Evolutionary conservation across 2,113 vertebrate genomes (phyloP).

Genomic region (Eonycteris spelaea): DNA sequence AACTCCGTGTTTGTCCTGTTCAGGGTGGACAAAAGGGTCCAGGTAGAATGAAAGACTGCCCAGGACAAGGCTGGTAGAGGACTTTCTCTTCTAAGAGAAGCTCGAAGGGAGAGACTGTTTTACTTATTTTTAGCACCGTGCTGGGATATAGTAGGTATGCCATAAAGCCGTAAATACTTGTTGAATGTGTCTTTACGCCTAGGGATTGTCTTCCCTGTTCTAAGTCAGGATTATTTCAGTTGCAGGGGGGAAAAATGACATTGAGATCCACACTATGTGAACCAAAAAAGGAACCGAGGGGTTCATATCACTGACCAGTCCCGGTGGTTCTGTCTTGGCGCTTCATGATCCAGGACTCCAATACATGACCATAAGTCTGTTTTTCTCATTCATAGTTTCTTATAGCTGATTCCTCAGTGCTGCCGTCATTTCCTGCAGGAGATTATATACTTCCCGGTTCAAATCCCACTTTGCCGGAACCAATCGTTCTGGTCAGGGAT

Average conservation of each 20-base stretch:
- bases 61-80: background rate
- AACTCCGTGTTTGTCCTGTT: background rate
- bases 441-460: background rate
- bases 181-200: background rate
- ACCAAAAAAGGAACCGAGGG: background rate
- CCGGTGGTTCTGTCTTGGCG: background rate
- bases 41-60: background rate
- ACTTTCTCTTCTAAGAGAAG: background rate
- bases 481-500: background rate
- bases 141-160: background rate
- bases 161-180: background rate
- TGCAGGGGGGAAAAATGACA: background rate
- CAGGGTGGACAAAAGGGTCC: background rate
- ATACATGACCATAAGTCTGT: background rate
- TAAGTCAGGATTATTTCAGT: background rate
- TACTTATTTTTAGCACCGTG: background rate
- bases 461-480: background rate
- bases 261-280: background rate
- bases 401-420: background rate
- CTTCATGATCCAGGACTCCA: background rate
- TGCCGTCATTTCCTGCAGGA: background rate
- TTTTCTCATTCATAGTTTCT: slow-evolving; percentile 9
- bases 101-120: background rate
- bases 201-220: background rate
- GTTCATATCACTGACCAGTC: background rate